Conservation (phyloP, 2,888 invertebrate genomes). For the Limnephilus auricula region DNA sequence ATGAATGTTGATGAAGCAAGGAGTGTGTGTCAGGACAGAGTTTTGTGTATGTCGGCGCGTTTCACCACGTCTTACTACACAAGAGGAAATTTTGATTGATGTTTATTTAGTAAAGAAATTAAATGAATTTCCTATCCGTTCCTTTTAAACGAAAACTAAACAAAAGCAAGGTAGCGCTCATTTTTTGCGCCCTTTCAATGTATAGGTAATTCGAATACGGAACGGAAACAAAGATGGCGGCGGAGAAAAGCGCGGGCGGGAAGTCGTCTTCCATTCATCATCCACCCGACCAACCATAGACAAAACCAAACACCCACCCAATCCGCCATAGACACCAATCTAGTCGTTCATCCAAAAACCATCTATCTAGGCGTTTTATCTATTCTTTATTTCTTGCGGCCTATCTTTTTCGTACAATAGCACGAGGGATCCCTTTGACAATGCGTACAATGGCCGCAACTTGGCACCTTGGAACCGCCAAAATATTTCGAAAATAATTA, state of each 20-base stretch:
- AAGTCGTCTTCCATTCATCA: constrained; percentile 14
- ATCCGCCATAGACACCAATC: background rate
- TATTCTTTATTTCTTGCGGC: background rate
- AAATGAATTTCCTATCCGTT: too few relatives aligned
- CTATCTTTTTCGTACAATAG: background rate
- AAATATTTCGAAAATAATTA: background rate
- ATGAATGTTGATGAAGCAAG: too few relatives aligned
- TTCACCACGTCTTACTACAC: too few relatives aligned
- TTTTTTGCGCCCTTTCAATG: background rate
- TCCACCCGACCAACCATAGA: background rate
- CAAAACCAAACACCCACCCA: background rate
- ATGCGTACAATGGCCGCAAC: background rate
- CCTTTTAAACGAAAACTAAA: background rate
- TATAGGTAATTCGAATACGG: constrained; percentile 24
- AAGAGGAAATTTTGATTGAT: too few relatives aligned
- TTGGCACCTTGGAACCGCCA: background rate
- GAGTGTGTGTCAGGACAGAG: too few relatives aligned
- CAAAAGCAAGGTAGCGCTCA: background rate
- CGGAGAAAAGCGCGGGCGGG: constrained; percentile 31
- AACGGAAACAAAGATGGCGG: constrained; percentile 56
- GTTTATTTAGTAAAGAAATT: too few relatives aligned
- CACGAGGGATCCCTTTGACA: background rate
- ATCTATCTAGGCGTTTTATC: background rate
- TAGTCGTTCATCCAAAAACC: background rate
- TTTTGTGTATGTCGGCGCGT: too few relatives aligned